Evolutionary conservation across 2,888 invertebrate genomes (phyloP).

Genomic region (Linnaemya vulpina): DNA sequence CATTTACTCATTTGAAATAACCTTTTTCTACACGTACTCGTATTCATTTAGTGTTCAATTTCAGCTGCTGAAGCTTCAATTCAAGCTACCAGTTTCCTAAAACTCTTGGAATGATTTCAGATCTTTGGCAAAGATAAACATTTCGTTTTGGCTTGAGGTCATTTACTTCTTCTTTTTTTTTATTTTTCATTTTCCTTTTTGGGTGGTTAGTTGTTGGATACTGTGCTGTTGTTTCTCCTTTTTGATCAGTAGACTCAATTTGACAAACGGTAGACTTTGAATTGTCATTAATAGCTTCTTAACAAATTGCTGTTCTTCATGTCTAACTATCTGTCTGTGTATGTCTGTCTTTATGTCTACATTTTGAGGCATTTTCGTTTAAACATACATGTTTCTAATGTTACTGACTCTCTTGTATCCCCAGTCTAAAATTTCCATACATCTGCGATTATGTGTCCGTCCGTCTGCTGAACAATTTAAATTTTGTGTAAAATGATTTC

Average conservation of each 20-base stretch:
- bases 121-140: constrained; percentile 30
- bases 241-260: constrained; percentile 54
- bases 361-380: constrained; percentile 48
- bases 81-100: constrained; percentile 34
- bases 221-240: constrained; percentile 5
- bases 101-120: constrained; percentile 26
- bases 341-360: constrained; percentile 62
- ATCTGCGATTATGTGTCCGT: constrained; percentile 15
- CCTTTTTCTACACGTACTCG: background rate
- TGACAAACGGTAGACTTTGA: constrained; percentile 72
- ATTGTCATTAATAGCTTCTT: constrained; percentile 72
- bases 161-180: constrained; percentile 49
- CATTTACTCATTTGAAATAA: constrained; percentile 37
- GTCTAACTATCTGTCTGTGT: constrained; percentile 39
- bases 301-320: constrained; percentile 67
- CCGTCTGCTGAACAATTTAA: constrained; percentile 34
- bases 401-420: constrained; percentile 24
- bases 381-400: constrained; percentile 31
- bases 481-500: constrained; percentile 46
- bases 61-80: constrained; percentile 37
- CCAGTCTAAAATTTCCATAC: constrained; percentile 24
- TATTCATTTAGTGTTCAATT: constrained; percentile 41
- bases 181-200: background rate
- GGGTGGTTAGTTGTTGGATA: background rate
- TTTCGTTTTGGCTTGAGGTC: constrained; percentile 53